Conservation (phyloP, 2,113 vertebrate genomes). For the Spheniscus mendiculus region DNA sequence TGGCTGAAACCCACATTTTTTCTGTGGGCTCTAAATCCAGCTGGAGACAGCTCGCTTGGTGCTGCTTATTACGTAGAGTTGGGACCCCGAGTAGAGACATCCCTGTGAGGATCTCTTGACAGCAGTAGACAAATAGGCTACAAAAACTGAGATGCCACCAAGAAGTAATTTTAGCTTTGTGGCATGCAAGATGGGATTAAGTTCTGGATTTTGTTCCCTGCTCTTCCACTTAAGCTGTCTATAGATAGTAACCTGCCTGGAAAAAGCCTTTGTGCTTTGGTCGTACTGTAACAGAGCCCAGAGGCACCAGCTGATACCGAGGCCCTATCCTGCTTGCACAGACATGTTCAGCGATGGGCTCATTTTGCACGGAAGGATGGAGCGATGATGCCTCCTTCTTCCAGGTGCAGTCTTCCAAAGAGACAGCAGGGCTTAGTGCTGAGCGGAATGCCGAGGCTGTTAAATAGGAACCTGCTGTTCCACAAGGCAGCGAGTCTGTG, state of each 20-base stretch:
- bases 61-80: background rate
- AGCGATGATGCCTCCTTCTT: background rate
- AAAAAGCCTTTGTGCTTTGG: background rate
- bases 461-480: background rate
- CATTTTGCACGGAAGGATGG: background rate
- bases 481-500: background rate
- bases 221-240: background rate
- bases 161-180: slow-evolving; percentile 23
- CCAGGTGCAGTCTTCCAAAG: background rate
- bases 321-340: background rate
- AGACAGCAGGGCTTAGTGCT: background rate
- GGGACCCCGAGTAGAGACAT: background rate
- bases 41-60: background rate
- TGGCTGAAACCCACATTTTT: background rate
- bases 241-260: slow-evolving; percentile 28
- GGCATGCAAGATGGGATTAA: background rate
- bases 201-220: slow-evolving; percentile 29
- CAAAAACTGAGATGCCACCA: background rate
- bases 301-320: background rate
- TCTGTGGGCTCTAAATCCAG: background rate
- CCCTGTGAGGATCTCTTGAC: background rate
- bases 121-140: background rate
- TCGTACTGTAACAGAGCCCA: background rate
- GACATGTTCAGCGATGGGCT: background rate
- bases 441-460: background rate